phyloP scores from a whole-genome alignment of 2,113 vertebrate genomes.

The Recurvirostra avosetta region DNA sequence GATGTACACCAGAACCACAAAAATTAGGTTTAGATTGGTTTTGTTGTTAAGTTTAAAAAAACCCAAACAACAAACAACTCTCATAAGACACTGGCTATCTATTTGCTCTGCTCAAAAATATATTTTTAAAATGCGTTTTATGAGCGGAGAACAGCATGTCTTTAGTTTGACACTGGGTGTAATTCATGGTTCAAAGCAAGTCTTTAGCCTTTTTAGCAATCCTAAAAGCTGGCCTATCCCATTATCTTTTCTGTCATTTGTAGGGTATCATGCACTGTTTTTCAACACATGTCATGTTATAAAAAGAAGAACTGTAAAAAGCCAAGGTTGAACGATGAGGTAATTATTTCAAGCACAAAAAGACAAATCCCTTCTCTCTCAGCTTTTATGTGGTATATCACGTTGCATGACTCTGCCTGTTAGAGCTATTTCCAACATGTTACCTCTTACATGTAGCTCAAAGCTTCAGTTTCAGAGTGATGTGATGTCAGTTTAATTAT shows the following conservation, averaged over 20 bases:
- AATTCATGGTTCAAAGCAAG: neutral
- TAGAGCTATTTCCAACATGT: neutral
- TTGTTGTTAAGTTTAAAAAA: neutral
- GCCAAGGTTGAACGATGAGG: neutral
- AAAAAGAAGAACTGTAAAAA: neutral
- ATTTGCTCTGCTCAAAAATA: neutral
- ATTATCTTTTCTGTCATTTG: neutral
- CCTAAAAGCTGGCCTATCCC: neutral
- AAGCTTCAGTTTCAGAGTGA: neutral
- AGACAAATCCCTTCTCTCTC: neutral
- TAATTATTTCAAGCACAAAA: neutral
- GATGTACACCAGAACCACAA: neutral
- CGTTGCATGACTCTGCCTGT: neutral
- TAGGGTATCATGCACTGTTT: neutral
- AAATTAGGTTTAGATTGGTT: neutral
- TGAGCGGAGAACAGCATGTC: neutral
- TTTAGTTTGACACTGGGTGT: neutral
- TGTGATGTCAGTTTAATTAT: neutral
- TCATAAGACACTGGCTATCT: neutral
- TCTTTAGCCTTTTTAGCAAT: neutral
- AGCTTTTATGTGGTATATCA: neutral
- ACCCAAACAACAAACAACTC: neutral
- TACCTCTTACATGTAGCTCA: neutral
- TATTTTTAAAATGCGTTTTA: neutral
- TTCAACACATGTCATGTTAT: neutral